These are phyloP conservation scores for Mizuhopecten yessoensis DNA, from an alignment of 1,140 invertebrate genomes.

Conservation along the genomic window DNA sequence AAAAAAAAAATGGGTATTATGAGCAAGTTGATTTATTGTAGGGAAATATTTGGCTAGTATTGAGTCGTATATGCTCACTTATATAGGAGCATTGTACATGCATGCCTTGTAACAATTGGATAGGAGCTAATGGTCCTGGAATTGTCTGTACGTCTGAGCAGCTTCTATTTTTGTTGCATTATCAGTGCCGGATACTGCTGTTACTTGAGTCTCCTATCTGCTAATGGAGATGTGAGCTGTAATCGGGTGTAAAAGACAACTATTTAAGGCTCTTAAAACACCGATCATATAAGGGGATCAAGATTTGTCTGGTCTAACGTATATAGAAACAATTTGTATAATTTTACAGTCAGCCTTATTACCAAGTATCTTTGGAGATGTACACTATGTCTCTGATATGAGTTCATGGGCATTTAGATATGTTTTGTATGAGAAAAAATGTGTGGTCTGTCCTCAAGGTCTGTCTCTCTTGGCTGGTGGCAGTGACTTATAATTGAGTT, in stretches of 20 bases:
- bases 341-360: not conserved
- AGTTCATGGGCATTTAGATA: not conserved
- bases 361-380: not conserved
- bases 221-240: slow-evolving; percentile 24
- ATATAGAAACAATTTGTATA: not conserved
- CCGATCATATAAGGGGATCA: slow-evolving; percentile 2
- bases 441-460: too few relatives aligned
- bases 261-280: not conserved
- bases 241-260: not conserved
- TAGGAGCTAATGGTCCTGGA: not conserved
- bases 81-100: not conserved
- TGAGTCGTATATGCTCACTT: not conserved
- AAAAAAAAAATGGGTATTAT: too few relatives aligned
- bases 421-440: too few relatives aligned
- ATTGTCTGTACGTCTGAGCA: not conserved
- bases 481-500: too few relatives aligned
- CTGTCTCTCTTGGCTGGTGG: too few relatives aligned
- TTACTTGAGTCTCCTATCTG: not conserved
- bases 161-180: not conserved
- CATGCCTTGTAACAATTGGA: not conserved
- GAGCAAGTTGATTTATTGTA: too few relatives aligned
- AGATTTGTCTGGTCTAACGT: not conserved
- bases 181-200: not conserved
- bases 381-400: not conserved
- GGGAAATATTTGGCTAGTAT: not conserved